Evolutionary conservation across 2,888 invertebrate genomes (phyloP), one percentile per base, ranked within the genome.

Genomic region (Beris chalybata): DNA sequence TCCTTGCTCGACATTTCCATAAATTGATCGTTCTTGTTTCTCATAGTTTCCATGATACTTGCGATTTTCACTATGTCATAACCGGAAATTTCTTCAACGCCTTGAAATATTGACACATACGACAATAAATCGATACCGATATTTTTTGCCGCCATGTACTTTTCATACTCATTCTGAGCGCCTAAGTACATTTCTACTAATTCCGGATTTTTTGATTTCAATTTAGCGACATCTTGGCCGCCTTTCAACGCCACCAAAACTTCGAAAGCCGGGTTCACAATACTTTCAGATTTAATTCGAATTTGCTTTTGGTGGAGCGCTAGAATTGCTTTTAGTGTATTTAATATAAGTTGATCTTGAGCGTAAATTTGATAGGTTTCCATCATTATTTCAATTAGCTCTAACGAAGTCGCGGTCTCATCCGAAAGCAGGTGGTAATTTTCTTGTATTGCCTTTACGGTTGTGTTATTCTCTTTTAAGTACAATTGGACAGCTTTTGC

Each of bases 131-230:
- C 38, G 4, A 61, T 15, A 9, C 9, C 12, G 5, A 61, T 4
- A 13, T 52, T 50, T 38, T 61, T 61, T 38, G 32, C 13, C 29
- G 61, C 52, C 22, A 50, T 11, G 15, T 32, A 12, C 38, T 15
- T 38, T 50, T 61, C 61, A 12, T 61, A 61, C 5, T 52, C 50
- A 5, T 9, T 22, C 15, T 61, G 61, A n/a, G 61, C 48, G 13
- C 12, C 43, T 22, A 4, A 3, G 11, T 50, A 61, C 15, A 61
- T 52, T 22, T 50, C 50, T 6, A 61, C 22, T 50, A 61, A 6
- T 22, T 52, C 38, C 6, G 61, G 61, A 38, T 22, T 15, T 15
- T 13, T 61, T 5, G 7, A 38, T 38, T 32, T 22, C 4, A 61
- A n/a, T 2, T 29, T 11, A 5, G 32, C 6, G 13, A 50, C 52